phyloP scores from a whole-genome alignment of 37 sponge, comb jelly and placozoan species.

The Tethya wilhelma region DNA sequence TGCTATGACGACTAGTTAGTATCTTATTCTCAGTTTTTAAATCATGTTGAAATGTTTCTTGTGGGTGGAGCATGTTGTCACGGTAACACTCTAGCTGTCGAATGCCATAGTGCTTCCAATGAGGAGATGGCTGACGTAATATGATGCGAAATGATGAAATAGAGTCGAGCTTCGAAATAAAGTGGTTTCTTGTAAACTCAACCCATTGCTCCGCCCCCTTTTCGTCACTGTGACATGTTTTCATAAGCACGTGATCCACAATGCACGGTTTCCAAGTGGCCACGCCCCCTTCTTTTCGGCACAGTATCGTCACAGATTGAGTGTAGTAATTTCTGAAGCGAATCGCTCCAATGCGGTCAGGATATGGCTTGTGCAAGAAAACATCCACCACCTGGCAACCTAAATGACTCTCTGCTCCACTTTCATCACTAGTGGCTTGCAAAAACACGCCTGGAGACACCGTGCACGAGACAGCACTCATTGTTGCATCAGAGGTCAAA shows the following conservation, averaged over 20 bases:
- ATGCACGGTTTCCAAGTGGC: conserved; percentile 10
- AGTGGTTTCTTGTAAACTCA: neutral
- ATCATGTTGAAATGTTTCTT: no score
- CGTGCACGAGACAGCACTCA: no score
- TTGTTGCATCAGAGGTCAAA: no score
- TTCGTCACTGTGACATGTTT: neutral
- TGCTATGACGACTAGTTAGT: no score
- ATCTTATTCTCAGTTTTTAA: no score
- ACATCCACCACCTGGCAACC: conserved; percentile 43
- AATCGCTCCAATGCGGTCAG: neutral
- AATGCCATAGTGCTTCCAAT: conserved; percentile 41
- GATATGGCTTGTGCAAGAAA: neutral
- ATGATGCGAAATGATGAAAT: conserved; percentile 12
- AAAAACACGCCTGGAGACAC: no score
- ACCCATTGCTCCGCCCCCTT: neutral
- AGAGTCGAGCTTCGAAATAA: conserved; percentile 9
- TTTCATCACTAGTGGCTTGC: no score
- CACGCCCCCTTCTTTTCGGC: neutral
- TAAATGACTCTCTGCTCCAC: neutral
- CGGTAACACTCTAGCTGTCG: neutral
- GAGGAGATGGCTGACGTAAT: conserved; percentile 40
- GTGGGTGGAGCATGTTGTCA: no score
- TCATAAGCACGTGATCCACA: conserved; percentile 5
- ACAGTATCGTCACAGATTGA: conserved; percentile 14
- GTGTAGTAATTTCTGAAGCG: conserved; percentile 41